These are phyloP conservation scores for Pelosia muscerda DNA, from an alignment of 2,888 invertebrate species.

Conservation along the genomic window DNA sequence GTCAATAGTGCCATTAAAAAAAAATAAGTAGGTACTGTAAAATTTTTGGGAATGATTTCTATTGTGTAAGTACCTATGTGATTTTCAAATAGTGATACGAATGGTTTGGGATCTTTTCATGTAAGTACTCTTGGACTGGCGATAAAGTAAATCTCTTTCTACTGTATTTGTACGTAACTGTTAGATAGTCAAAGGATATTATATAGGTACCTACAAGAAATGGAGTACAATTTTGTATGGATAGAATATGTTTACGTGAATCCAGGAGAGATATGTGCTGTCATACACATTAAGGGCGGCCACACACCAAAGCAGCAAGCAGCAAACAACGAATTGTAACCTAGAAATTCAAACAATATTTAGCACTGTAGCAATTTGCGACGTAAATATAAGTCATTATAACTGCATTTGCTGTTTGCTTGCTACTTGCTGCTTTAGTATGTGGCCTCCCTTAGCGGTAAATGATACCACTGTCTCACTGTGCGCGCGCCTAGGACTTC, in stretches of 20 bases:
- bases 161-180: neutral
- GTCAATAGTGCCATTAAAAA: neutral
- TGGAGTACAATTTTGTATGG: neutral
- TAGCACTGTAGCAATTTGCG: no score
- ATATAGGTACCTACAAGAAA: neutral
- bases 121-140: neutral
- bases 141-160: neutral
- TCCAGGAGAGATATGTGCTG: neutral
- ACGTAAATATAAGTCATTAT: no score
- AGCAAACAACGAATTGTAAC: no score
- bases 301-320: no score
- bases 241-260: neutral
- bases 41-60: neutral
- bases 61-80: no score
- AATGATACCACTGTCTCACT: no score
- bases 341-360: no score
- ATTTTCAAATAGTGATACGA: neutral
- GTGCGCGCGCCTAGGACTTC: neutral
- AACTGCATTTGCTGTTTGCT: no score
- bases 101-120: neutral
- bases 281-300: no score
- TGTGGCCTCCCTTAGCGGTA: no score
- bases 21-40: neutral
- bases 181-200: constrained; percentile 3
- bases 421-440: no score